Base-by-base conservation (phyloP, 2,113 vertebrate genomes). In the Pygoscelis adeliae region DNA sequence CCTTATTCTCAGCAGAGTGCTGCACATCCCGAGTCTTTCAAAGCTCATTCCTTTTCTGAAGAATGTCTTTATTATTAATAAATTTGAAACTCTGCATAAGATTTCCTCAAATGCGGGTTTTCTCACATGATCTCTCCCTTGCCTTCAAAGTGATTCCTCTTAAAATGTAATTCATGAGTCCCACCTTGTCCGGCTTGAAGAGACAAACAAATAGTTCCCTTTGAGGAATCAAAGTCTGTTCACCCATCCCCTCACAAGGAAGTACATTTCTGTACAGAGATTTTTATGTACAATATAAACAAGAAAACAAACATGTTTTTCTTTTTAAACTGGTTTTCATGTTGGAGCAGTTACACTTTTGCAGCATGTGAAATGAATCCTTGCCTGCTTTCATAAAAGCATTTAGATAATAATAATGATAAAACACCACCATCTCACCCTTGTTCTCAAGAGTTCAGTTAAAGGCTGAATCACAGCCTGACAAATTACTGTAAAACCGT, bases 51-150 rank as follows among this genome's bases (percentile, higher is more conserved):
- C 42, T 89, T 85, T 83, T 70, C 70, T 89, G 53, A 97, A 76
- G 27, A 82, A 66, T 77, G 7, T 22, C 89, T 95, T 93, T 77
- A 85, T 96, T 87, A 66, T 89, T 90, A 87, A 92, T 77, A 95
- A 80, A 85, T 88, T 94, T 73, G 36, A 93, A 91, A 90, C 53
- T 58, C 55, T 82, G 53, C 44, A 19, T 36, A 89, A 87, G 53
- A 69, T 92, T 87, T 96, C 66, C 38, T 89, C 73, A 67, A 87
- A 61, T 55, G 56, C 30, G 3, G 2, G 5, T 55, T 92, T 91
- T 91, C 36, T 92, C 77, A 56, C 26, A 11, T 52, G 79, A 79
- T 78, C 32, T 87, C 49, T 89, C 46, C 42, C 10, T 92, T 82
- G 52, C 27, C 40, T 94, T 87, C 82, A 53, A 92, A 93, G 86